Evolutionary conservation across 1,140 invertebrate species (phyloP).

Genomic region (Heliconius eleuchia): DNA sequence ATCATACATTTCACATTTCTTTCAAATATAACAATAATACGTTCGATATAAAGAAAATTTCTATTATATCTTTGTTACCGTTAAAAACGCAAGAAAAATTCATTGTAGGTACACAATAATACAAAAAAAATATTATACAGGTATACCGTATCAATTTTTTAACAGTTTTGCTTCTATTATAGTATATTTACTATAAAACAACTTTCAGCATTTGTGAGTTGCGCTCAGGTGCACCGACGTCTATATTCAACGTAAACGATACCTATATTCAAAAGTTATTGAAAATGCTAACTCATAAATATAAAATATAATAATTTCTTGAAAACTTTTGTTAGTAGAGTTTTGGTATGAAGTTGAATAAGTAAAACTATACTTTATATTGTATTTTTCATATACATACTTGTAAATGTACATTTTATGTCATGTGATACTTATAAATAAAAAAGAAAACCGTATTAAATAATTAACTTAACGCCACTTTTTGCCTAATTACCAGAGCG

Average conservation of each 20-base stretch:
- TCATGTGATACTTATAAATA: no score
- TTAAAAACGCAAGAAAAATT: background rate
- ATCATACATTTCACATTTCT: no score
- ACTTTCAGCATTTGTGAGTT: slow-evolving; percentile 17
- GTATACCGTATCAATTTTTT: background rate
- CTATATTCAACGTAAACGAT: slow-evolving; percentile 24
- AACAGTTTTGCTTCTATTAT: background rate
- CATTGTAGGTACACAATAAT: background rate
- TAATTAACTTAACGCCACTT: no score
- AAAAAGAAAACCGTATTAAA: no score
- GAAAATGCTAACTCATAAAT: slow-evolving; percentile 23
- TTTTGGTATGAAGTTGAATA: background rate
- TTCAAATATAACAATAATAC: no score
- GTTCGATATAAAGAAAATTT: no score
- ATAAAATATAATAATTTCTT: slow-evolving; percentile 13
- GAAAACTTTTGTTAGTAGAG: slow-evolving; percentile 5
- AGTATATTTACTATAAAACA: slow-evolving; percentile 6
- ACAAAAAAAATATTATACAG: background rate
- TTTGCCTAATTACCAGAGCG: no score
- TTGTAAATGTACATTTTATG: no score
- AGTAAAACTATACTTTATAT: background rate
- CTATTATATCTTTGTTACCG: background rate
- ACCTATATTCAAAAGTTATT: slow-evolving; percentile 16
- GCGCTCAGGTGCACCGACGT: slow-evolving; percentile 23
- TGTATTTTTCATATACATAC: background rate